phyloP scores from a whole-genome alignment of 2,888 invertebrate species.

The Drosophila colorata region DNA sequence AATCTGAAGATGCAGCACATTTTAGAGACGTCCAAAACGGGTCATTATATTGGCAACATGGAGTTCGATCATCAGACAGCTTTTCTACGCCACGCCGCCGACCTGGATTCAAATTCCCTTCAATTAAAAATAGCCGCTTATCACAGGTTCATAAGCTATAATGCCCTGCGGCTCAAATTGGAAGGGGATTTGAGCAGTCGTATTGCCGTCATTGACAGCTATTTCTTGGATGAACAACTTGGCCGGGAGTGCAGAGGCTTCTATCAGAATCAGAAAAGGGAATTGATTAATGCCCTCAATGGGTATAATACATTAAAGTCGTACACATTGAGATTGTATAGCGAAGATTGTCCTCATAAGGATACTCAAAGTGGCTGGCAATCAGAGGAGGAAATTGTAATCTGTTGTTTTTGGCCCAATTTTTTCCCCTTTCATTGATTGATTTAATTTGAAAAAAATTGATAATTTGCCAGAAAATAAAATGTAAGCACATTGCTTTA shows the following conservation, averaged over 20 bases:
- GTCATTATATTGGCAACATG: conserved; percentile 27
- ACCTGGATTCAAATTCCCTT: neutral
- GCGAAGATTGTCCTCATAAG: conserved; percentile 1
- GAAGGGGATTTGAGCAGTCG: conserved; percentile 18
- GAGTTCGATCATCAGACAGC: conserved; percentile 22
- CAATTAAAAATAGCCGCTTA: conserved; percentile 7
- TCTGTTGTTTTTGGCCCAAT: conserved; percentile 4
- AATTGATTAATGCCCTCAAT: neutral
- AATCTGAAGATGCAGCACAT: conserved; percentile 8
- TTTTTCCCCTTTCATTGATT: neutral
- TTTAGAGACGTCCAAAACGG: conserved; percentile 9
- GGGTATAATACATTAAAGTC: conserved; percentile 13
- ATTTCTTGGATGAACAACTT: neutral
- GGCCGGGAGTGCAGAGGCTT: conserved; percentile 6
- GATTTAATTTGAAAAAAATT: too few relatives aligned
- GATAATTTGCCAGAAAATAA: too few relatives aligned
- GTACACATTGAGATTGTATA: conserved; percentile 2
- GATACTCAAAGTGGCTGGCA: neutral
- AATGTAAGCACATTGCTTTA: too few relatives aligned
- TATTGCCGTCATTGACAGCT: conserved; percentile 25
- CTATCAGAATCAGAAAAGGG: conserved; percentile 14
- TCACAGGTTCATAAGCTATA: conserved; percentile 21
- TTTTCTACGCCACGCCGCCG: neutral
- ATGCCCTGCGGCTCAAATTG: conserved; percentile 25
- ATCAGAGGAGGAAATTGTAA: conserved; percentile 1